Evolutionary conservation across 2,797 vertebrate genomes (phyloP).

Genomic region (Phrynocephalus guinanensis): DNA sequence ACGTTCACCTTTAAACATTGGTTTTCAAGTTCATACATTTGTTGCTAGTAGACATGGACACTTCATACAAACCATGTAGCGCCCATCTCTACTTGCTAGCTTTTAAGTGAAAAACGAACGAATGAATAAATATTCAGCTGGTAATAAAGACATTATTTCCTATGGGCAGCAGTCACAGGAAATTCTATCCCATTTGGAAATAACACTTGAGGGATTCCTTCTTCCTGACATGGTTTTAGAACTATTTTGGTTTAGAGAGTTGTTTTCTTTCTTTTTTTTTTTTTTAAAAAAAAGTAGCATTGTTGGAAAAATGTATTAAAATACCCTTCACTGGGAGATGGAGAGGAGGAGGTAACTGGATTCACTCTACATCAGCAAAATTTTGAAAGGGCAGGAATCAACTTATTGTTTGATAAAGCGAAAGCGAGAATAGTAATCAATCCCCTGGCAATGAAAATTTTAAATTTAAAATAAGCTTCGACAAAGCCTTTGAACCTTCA

Average conservation of each 20-base stretch:
- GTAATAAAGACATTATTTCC: neutral
- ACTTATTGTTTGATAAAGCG: slow-evolving; percentile 80
- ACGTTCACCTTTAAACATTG: neutral
- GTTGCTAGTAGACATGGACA: neutral
- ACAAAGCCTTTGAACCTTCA: slow-evolving; percentile 85
- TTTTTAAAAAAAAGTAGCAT: slow-evolving; percentile 49
- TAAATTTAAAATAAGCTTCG: slow-evolving; percentile 85
- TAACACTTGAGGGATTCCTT: slow-evolving; percentile 1
- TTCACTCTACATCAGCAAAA: slow-evolving; percentile 63
- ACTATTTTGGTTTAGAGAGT: slow-evolving; percentile 41
- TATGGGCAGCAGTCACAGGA: neutral
- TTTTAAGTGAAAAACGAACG: neutral
- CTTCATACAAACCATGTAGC: too few relatives aligned
- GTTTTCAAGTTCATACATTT: too few relatives aligned
- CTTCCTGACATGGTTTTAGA: slow-evolving; percentile 33
- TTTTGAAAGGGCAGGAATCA: slow-evolving; percentile 76
- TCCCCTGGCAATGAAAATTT: slow-evolving; percentile 81
- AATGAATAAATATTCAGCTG: neutral
- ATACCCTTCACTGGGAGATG: slow-evolving; percentile 27
- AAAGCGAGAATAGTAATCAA: slow-evolving; percentile 80
- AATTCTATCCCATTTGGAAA: neutral
- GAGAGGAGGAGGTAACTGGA: slow-evolving; percentile 32
- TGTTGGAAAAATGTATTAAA: slow-evolving; percentile 70
- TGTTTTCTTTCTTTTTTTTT: slow-evolving; percentile 19
- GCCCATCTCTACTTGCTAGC: too few relatives aligned